Base-by-base conservation (phyloP, 2,113 vertebrate genomes). In the Rhinolophus sinicus region DNA sequence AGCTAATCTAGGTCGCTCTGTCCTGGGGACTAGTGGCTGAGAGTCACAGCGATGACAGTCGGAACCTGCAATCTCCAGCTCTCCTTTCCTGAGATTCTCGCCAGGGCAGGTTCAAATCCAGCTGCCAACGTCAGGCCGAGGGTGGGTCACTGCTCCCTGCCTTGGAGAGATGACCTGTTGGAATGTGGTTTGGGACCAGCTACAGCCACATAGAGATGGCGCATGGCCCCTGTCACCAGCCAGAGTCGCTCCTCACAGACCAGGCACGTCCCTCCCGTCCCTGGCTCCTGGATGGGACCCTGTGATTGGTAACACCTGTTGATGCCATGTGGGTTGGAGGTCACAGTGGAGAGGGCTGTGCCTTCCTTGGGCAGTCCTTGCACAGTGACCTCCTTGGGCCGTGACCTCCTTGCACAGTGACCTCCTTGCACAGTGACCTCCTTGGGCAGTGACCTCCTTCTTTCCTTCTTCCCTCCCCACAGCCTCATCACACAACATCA, bases 151-250 rank as follows among this genome's bases (percentile, higher is more conserved):
- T 14, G 54, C 33, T 76, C 21, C 18, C 40, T 47, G 11, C 13
- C 65, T 62, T 1, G 3, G 75, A 54, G 65, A 21, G 3, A 11
- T 8, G n/a, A 26, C 10, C 21, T 9, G 9, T 60, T 0, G 2
- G 77, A 22, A 72, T 0, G 16, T 35, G 26, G 15, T 28, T 87
- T 0, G 0, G 62, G 38, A 35, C 24, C 6, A 0, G 52, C 73
- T 60, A 22, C 21, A 0, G 40, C 64, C 40, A 8, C 6, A 0
- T 0, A 50, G 21, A n/a, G 26, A 7, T 24, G 5, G 38, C 15
- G 3, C 8, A 0, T 0, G 28, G 8, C 50, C 9, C 2, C 3
- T 1, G 24, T 24, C 19, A n/a, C 9, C 28, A 30, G 64, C 50
- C 26, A 44, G 47, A n/a, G 58, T 35, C 0, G 2, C 47, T 75